Base-by-base conservation (phyloP, 2,888 invertebrate species). In the Phortica magna region DNA sequence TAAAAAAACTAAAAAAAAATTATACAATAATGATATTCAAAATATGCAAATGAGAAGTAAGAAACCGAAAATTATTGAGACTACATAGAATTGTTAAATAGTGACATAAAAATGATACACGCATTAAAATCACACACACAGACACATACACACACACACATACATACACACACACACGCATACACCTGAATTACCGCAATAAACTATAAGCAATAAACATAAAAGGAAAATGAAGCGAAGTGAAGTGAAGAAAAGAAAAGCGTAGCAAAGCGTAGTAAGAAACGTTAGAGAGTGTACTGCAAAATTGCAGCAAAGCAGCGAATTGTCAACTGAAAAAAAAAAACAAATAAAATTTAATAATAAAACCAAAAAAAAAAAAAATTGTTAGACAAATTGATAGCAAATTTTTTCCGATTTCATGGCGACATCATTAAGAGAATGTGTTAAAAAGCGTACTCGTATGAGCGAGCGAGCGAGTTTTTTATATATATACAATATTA, bases 21-120 rank as follows among this genome's bases (percentile, higher is more conserved):
- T 76, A 77, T 41, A 64, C 59, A 75, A 71, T 19, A 57, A 73
- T 78, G 42, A 80, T 86, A 88, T 88, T 88, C 81, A 88, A 85
- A 85, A 85, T 86, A 84, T 84, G 82, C 82, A 81, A 85, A 86
- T 79, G 82, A 78, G 79, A 48, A 70, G 22, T 22, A 10, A 77
- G 77, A 74, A 39, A 75, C 17, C 70, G 59, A 67, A 68, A 76
- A 19, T n/a, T 73, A 76, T 73, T 22, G 67, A 68, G 31, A 65
- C 76, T 80, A 80, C 43, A 82, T 42, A 77, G 61, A 70, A 75
- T 42, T 74, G 59, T 39, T 43, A 59, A 68, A 68, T 48, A 64
- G 43, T 22, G 43, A 64, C 19, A 73, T 55, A 74, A 71, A 70
- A 43, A 42, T 19, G 9, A 70, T 70, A 53, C 19, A 71, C 42